Conservation (phyloP, 2,113 vertebrate species). For the Sterna hirundo region DNA sequence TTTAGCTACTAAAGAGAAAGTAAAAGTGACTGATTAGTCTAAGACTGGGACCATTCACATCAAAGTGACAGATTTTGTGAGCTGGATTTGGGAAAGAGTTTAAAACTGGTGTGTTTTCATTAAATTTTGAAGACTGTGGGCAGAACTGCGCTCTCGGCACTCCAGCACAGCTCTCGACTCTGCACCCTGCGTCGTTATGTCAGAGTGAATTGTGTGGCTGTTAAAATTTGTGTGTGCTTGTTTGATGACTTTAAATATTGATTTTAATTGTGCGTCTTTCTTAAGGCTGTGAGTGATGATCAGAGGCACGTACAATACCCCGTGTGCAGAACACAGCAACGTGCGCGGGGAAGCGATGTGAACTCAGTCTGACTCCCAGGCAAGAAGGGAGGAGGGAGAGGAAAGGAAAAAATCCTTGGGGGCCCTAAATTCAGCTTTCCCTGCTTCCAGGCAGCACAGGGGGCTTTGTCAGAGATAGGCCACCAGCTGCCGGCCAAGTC, state of each 20-base stretch:
- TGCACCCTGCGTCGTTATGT: not conserved
- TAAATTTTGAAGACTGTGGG: conserved; percentile 31
- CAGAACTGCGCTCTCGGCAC: not conserved
- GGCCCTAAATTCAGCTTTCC: not conserved
- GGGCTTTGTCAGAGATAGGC: not conserved
- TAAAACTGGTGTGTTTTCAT: conserved; percentile 49
- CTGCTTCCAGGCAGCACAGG: not conserved
- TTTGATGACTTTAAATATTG: conserved; percentile 40
- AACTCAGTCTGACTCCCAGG: not conserved
- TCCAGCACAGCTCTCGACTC: not conserved
- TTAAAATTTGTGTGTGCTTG: conserved; percentile 2
- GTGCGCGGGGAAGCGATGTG: fast-evolving
- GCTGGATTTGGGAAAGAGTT: conserved; percentile 43
- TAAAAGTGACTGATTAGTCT: conserved; percentile 62
- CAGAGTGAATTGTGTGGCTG: conserved; percentile 21
- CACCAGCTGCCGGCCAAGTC: not conserved
- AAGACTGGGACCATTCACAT: conserved; percentile 37
- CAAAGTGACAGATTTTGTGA: conserved; percentile 53
- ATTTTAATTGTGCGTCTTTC: not conserved
- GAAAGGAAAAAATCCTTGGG: not conserved
- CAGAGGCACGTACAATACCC: not conserved
- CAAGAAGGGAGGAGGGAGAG: not conserved
- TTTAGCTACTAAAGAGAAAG: conserved; percentile 51
- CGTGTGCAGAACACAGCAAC: not conserved
- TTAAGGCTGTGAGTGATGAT: not conserved